Evolutionary conservation across 2,797 vertebrate genomes (phyloP).

Genomic region (Neosilurus hyrtlii): DNA sequence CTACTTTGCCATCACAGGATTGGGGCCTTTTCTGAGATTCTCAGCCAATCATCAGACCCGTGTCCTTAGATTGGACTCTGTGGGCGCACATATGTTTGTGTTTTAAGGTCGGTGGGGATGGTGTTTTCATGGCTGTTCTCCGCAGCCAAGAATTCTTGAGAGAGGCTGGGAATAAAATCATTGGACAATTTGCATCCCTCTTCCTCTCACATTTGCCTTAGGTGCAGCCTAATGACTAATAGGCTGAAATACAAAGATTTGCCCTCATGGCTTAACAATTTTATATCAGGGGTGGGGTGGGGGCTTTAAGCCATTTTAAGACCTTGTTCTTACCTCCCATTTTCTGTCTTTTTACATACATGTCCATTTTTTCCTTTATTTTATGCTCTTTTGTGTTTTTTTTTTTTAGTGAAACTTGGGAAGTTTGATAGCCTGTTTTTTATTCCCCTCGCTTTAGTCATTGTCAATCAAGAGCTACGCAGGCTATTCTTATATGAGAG

Average conservation of each 20-base stretch:
- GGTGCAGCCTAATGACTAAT: constrained; percentile 27
- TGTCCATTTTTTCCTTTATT: not conserved
- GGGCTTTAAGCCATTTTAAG: not conserved
- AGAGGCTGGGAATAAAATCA: constrained; percentile 58
- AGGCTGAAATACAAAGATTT: constrained; percentile 1
- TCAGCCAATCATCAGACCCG: constrained; percentile 66
- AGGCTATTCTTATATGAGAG: not conserved
- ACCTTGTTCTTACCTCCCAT: not conserved
- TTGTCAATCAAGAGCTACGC: not conserved
- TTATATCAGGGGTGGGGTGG: not conserved
- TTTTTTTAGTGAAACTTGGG: constrained; percentile 53
- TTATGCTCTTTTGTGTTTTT: constrained; percentile 19
- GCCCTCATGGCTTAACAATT: not conserved
- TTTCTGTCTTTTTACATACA: constrained; percentile 2
- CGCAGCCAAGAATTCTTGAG: constrained; percentile 70
- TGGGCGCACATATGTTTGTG: constrained; percentile 51
- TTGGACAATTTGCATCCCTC: constrained; percentile 40
- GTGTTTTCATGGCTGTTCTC: constrained; percentile 66
- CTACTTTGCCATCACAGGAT: constrained; percentile 60
- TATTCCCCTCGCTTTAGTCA: not conserved
- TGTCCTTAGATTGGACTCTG: constrained; percentile 60
- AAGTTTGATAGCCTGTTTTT: constrained; percentile 31
- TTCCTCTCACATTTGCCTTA: constrained; percentile 45
- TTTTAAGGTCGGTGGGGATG: constrained; percentile 56
- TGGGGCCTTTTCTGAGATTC: constrained; percentile 64